Base-by-base conservation (phyloP, 2,113 vertebrate species). In the Clupea harengus region DNA sequence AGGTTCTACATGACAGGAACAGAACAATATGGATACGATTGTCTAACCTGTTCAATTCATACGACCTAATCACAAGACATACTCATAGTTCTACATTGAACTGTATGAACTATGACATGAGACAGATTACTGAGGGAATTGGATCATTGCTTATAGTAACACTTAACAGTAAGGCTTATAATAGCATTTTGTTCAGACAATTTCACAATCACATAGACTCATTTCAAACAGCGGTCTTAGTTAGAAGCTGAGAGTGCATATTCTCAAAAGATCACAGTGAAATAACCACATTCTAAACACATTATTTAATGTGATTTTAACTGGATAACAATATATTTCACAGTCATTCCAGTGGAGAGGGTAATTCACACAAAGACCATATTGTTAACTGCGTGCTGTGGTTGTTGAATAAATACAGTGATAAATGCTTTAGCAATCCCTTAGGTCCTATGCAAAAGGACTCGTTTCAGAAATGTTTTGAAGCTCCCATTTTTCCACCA, bases 401-500 rank as follows among this genome's bases (percentile, higher is more conserved):
- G 86, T 82, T 85, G 81, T 85, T 81, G 80, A 83, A 88, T 82
- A 57, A 91, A 87, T 44, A 81, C 13, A 28, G 45, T 45, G 52
- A 75, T 81, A 47, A 32, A 89, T 85, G 87, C 85, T 87, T 85
- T 88, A 78, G 39, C 54, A 85, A 81, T 64, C 82, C 22, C 54
- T 67, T 67, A 25, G 84, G 87, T 81, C 88, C 46, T 22, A 45
- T 39, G 44, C 32, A 86, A 84, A 85, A 72, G 81, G 39, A 15
- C 11, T 44, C 81, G 47, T 28, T 84, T 81, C 85, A 90, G 90
- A 91, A 85, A 81, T 88, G 88, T 90, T 88, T 84, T 85, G 1
- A 92, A 88, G 88, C 72, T 78, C 83, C 91, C 86, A 86, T 91
- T 92, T 86, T 89, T 93, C 89, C 91, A 89, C 86, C 85, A 90